Base-by-base conservation (phyloP, 2,797 vertebrate species). In the Taenioides sp. region DNA sequence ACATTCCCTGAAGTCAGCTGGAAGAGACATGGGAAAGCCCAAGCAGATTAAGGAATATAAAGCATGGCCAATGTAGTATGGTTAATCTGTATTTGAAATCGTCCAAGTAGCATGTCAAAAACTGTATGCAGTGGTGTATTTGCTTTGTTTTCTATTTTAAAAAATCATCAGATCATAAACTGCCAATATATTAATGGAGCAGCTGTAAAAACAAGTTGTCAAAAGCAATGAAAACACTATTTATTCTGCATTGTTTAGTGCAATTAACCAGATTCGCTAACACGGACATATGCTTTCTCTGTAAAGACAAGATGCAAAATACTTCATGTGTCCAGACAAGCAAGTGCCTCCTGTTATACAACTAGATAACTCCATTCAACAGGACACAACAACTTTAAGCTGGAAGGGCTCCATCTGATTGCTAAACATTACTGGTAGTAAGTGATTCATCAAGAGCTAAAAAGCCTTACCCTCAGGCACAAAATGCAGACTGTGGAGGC, bases 371-470 rank as follows among this genome's bases (percentile, higher is more conserved):
- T 78, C 74, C 61, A 80, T 74, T 73, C 43, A 63, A 78, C 63
- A 73, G 50, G 31, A 75, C 49, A 67, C 57, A 27, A 18, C 14
- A 77, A 67, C 12, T 69, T 77, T 67, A 59, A 74, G 52, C 70
- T 72, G 65, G 34, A 77, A 76, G 58, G 73, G 71, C 70, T 62
- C 61, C 66, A 31, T 72, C 52, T 85, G 81, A 87, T 71, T 84
- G 83, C 85, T 70, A 75, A 72, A 73, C 76, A 76, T 89, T 88
- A 84, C 87, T 84, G 86, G 75, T 81, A 84, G 81, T 83, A 75
- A 72, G 74, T 91, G 89, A 90, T 80, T 90, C 88, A 89, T 58
- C 64, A 61, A 77, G 84, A 86, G 86, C 87, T 84, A 27, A 88
- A 88, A 84, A 83, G 80, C 78, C 79, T 60, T 84, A 83, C 87